phyloP scores from a whole-genome alignment of 2,797 vertebrate genomes.

The Argentina silus region DNA sequence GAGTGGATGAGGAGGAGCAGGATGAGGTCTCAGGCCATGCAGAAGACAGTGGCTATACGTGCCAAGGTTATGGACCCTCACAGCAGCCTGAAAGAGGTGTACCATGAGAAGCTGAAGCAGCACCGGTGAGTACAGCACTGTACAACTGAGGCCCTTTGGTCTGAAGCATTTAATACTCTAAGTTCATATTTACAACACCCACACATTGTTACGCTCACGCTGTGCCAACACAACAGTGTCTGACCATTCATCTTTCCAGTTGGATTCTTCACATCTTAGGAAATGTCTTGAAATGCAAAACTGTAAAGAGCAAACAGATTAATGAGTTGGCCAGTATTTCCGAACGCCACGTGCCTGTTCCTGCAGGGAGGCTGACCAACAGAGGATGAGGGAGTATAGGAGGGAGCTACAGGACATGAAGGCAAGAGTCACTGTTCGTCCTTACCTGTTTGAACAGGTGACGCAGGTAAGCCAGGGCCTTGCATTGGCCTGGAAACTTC shows the following conservation, averaged over 20 bases:
- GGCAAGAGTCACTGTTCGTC: slow-evolving; percentile 83
- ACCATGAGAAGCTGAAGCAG: slow-evolving; percentile 81
- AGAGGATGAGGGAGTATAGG: slow-evolving; percentile 87
- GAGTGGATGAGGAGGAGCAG: slow-evolving; percentile 84
- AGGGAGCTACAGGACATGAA: slow-evolving; percentile 90
- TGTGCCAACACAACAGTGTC: too few relatives aligned
- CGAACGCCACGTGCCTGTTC: not conserved
- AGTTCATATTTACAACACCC: too few relatives aligned
- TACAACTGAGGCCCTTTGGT: too few relatives aligned
- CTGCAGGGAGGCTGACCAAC: slow-evolving; percentile 85
- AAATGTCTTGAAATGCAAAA: not conserved
- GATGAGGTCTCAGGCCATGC: slow-evolving; percentile 82
- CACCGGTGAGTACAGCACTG: slow-evolving; percentile 77
- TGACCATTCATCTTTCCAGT: too few relatives aligned
- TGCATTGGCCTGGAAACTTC: not conserved
- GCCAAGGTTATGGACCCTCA: slow-evolving; percentile 91
- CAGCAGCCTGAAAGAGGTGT: slow-evolving; percentile 85
- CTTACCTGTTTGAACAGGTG: slow-evolving; percentile 92
- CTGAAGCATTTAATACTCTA: too few relatives aligned
- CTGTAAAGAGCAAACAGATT: too few relatives aligned
- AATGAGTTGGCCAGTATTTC: not conserved
- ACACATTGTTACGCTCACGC: too few relatives aligned
- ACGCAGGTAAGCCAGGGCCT: slow-evolving; percentile 81
- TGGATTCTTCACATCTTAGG: too few relatives aligned
- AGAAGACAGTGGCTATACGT: slow-evolving; percentile 79